Percentiles rank a stretch among this genome's conserved stretches.
These are phyloP conservation scores for Enteromius thamalakanensis DNA, from an alignment of 2,797 vertebrate species.

Conservation along the genomic window DNA sequence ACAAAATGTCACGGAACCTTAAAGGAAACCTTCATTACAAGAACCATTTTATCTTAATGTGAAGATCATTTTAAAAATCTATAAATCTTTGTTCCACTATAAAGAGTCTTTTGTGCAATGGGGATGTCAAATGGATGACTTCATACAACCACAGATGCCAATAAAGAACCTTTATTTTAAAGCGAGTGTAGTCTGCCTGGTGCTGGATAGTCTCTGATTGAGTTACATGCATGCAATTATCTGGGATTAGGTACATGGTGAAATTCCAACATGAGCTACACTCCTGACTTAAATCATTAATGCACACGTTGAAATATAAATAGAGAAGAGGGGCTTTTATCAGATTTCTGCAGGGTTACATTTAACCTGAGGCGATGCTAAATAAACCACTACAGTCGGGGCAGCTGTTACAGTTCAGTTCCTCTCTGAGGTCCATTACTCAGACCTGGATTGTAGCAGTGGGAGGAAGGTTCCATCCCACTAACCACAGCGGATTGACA, in stretches of 20 bases:
- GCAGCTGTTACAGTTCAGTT: conserved; percentile 21
- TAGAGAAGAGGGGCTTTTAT: conserved; percentile 25
- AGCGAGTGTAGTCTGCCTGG: conserved; percentile 13
- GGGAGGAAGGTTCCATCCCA: conserved; percentile 17
- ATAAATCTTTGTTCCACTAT: neutral
- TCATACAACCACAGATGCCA: neutral
- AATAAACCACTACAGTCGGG: conserved; percentile 32
- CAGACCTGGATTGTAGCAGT: conserved; percentile 9
- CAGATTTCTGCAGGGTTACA: conserved; percentile 53
- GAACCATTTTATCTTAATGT: neutral
- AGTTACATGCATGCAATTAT: conserved; percentile 45
- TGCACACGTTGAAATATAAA: conserved; percentile 47
- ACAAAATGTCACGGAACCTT: neutral
- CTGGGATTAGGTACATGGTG: conserved; percentile 24
- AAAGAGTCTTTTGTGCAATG: neutral
- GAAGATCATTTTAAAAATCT: neutral
- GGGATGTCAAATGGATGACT: neutral
- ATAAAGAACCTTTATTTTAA: neutral
- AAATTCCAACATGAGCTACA: conserved; percentile 33
- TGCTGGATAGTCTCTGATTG: conserved; percentile 24
- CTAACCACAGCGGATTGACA: conserved; percentile 6
- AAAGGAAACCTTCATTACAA: neutral
- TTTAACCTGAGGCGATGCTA: conserved; percentile 37
- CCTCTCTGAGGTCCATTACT: conserved; percentile 39
- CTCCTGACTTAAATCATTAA: conserved; percentile 51